phyloP scores from a whole-genome alignment of 2,888 invertebrate genomes.

The Dendrolimus houi region DNA sequence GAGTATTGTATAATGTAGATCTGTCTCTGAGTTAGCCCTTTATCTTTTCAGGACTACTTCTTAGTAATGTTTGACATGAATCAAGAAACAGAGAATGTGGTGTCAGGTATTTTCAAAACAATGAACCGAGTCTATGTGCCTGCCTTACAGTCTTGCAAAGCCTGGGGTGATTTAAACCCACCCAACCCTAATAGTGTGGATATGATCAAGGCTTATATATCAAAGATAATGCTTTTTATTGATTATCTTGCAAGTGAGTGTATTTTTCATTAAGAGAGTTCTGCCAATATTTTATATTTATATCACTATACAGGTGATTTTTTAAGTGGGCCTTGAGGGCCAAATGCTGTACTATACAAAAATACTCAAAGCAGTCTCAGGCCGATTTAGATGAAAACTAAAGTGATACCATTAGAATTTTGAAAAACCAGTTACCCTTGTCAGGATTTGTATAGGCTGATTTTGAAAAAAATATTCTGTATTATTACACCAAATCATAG shows the following conservation, averaged over 20 bases:
- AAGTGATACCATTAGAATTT: no score
- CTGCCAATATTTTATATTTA: background rate
- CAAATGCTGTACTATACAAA: no score
- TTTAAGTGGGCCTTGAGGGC: no score
- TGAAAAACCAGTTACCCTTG: no score
- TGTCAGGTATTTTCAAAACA: conserved; percentile 56
- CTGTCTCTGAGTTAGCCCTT: no score
- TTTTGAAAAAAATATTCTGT: no score
- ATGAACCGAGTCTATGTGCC: conserved; percentile 46
- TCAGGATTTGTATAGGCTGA: no score
- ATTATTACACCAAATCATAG: no score
- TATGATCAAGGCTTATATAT: conserved; percentile 50
- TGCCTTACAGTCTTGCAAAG: conserved; percentile 43
- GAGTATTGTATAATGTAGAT: background rate
- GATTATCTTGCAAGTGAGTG: conserved; percentile 62
- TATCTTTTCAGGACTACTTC: conserved; percentile 48
- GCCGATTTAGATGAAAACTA: no score
- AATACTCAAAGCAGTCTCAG: no score
- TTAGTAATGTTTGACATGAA: conserved; percentile 45
- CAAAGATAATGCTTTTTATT: conserved; percentile 59
- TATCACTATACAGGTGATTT: background rate
- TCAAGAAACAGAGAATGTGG: conserved; percentile 55
- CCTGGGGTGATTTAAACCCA: conserved; percentile 65
- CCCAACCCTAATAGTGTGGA: conserved; percentile 58
- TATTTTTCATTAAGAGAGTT: background rate